Base-by-base conservation (phyloP, 2,113 vertebrate genomes). In the Pontoporia blainvillei region DNA sequence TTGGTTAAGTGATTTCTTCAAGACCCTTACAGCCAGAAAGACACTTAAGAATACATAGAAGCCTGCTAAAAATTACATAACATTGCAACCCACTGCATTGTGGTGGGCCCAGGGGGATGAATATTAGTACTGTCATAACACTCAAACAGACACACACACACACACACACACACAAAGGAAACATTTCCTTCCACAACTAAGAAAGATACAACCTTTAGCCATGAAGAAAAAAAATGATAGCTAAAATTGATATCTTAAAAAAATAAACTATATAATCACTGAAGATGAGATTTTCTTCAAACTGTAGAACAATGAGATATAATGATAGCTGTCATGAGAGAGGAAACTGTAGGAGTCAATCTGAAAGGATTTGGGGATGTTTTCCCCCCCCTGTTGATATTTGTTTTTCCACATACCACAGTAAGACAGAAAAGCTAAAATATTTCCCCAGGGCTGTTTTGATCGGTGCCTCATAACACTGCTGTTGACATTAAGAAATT, bases 191-290 rank as follows among this genome's bases (percentile, higher is more conserved):
- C 21, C 67, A 92, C 95, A 85, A 82, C 69, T 95, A 81, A 96
- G 72, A 95, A 94, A 5, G 27, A 89, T 69, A 44, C 25, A 94
- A 94, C 64, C 64, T 91, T 96, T 78, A 97, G 46, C 90, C 76
- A 75, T 61, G 46, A 95, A 95, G n/a, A 54, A 29, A 10, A 64
- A 94, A 96, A 95, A 90, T 64, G 57, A 93, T 64, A 78, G 83
- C 85, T 95, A 96, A 97, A 97, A 92, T 96, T 92, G 96, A 71
- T 66, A 92, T 90, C 88, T 93, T 94, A 95, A 92, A 94, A 96
- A 96, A 96, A 83, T 86, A 96, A 96, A 91, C 91, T 79, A 71
- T 86, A 91, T 73, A 94, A 93, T 96, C 52, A 95, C 89, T 69
- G 34, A 89, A 90, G 86, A 95, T 95, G 75, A 98, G 69, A 88